phyloP scores from a whole-genome alignment of 2,888 invertebrate species.

The Nowickia ferox region DNA sequence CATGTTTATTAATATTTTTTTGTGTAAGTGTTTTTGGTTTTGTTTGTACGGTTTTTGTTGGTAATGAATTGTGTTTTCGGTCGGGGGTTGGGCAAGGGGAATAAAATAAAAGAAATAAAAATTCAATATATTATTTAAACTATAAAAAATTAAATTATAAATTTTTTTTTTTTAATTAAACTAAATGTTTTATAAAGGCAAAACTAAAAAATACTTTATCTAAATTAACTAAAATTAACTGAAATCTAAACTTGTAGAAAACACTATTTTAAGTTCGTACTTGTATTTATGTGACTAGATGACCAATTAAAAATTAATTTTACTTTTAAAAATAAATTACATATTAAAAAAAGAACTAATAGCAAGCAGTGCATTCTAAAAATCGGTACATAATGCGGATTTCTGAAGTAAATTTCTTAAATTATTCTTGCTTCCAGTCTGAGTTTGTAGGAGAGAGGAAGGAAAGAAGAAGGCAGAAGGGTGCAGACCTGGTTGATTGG shows the following conservation, averaged over 20 bases:
- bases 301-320: neutral
- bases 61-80: conserved; percentile 57
- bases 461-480: too few species aligned
- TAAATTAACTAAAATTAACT: conserved; percentile 11
- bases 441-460: too few species aligned
- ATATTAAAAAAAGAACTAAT: too few species aligned
- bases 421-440: too few species aligned
- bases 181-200: neutral
- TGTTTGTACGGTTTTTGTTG: conserved; percentile 55
- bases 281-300: neutral
- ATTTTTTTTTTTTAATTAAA: too few species aligned
- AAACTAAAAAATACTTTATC: conserved; percentile 1
- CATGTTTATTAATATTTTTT: conserved; percentile 56
- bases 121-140: conserved; percentile 38
- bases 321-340: neutral
- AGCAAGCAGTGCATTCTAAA: too few species aligned
- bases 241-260: neutral
- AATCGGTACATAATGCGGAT: too few species aligned
- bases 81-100: conserved; percentile 54
- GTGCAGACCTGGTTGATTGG: too few species aligned
- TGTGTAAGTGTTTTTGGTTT: conserved; percentile 60
- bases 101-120: conserved; percentile 65
- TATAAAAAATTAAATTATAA: conserved; percentile 32
- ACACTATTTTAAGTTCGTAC: neutral
- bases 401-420: too few species aligned